Evolutionary conservation across 2,888 invertebrate genomes (phyloP).

Genomic region (Griposia aprilina): DNA sequence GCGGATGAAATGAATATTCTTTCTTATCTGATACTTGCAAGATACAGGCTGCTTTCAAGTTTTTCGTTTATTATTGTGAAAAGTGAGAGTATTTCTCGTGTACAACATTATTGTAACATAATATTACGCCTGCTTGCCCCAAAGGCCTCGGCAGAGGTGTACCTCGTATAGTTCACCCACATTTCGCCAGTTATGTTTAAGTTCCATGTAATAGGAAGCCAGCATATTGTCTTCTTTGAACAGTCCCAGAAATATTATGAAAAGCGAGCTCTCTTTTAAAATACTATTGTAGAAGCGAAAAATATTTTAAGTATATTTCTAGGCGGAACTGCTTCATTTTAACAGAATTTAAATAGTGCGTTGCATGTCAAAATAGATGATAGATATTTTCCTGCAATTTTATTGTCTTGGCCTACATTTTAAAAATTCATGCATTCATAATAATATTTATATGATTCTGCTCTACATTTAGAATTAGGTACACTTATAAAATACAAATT

Average conservation of each 20-base stretch:
- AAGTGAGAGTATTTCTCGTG: background rate
- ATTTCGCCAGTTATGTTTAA: too few relatives aligned
- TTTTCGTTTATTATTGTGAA: background rate
- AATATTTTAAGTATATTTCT: too few relatives aligned
- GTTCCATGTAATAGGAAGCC: too few relatives aligned
- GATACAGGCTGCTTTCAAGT: background rate
- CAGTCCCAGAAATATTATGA: background rate
- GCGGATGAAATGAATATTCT: background rate
- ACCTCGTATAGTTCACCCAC: too few relatives aligned
- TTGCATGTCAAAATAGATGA: slow-evolving; percentile 5
- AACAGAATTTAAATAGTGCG: background rate
- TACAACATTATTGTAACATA: background rate
- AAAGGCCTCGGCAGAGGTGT: too few relatives aligned
- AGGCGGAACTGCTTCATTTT: background rate
- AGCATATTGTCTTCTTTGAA: too few relatives aligned
- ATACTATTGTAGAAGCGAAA: background rate
- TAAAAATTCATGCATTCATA: slow-evolving; percentile 21
- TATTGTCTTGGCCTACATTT: slow-evolving; percentile 42
- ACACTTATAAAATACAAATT: slow-evolving; percentile 47
- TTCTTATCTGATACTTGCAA: background rate
- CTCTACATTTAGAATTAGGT: slow-evolving; percentile 20
- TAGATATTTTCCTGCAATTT: slow-evolving; percentile 24
- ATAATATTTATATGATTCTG: slow-evolving; percentile 43
- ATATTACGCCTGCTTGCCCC: too few relatives aligned
- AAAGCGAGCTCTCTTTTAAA: background rate